Percentiles rank a stretch among this genome's conserved stretches.
Conservation (phyloP, 2,113 vertebrate species). For the Cercocebus atys region DNA sequence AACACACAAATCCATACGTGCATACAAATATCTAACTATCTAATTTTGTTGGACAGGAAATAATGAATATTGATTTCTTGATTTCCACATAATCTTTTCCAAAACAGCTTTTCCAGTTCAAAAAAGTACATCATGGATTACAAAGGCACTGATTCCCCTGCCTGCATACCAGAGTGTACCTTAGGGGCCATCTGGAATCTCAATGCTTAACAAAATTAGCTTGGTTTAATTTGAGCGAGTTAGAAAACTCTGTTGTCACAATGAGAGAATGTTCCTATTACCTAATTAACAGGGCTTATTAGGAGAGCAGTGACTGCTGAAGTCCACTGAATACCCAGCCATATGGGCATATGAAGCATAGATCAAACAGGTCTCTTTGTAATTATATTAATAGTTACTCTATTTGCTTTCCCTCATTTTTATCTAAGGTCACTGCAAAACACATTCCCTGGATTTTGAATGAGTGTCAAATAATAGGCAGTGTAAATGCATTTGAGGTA, state of each 20-base stretch:
- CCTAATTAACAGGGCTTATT: slow-evolving; percentile 20
- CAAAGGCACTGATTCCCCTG: neutral
- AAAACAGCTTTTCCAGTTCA: neutral
- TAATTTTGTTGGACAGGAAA: neutral
- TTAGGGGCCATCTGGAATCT: slow-evolving; percentile 8
- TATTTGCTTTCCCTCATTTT: slow-evolving; percentile 36
- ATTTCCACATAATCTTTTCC: neutral
- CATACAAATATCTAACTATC: neutral
- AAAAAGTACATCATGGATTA: neutral
- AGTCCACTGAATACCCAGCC: neutral
- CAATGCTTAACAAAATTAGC: neutral
- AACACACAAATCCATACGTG: neutral
- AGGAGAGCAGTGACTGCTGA: neutral
- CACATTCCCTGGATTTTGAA: neutral
- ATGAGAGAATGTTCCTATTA: slow-evolving; percentile 42
- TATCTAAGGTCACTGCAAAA: neutral
- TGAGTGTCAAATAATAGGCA: neutral
- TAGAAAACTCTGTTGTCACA: slow-evolving; percentile 36
- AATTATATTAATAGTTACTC: slow-evolving; percentile 36
- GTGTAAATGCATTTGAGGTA: neutral
- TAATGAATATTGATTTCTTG: neutral
- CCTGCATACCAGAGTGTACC: neutral
- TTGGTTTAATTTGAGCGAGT: slow-evolving; percentile 28
- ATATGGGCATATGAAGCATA: neutral
- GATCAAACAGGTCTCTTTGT: slow-evolving; percentile 28